A percentile compares a stretch with the other conserved stretches of the same genome.
Evolutionary conservation across 2,888 invertebrate genomes (phyloP).

Genomic region (Apoda limacodes): DNA sequence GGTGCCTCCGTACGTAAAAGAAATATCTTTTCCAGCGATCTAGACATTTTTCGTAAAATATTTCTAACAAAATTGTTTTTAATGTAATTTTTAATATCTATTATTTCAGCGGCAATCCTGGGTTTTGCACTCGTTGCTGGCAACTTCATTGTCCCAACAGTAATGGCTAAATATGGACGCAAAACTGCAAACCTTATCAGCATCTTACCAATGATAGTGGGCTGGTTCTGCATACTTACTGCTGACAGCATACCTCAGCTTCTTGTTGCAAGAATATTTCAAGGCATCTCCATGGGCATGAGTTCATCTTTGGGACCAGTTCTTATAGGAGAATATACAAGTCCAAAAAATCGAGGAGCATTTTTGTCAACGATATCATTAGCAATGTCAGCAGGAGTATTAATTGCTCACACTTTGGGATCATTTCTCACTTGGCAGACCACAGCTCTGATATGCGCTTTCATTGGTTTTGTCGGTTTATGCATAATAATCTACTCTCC

Average conservation of each 20-base stretch:
- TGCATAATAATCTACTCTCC: constrained; percentile 48
- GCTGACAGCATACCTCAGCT: constrained; percentile 38
- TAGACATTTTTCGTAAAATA: no score
- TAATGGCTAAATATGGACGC: constrained; percentile 68
- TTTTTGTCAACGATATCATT: constrained; percentile 71
- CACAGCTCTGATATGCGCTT: constrained; percentile 57
- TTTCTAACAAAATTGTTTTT: no score
- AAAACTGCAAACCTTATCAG: constrained; percentile 55
- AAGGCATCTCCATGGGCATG: constrained; percentile 64
- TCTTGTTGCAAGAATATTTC: constrained; percentile 38
- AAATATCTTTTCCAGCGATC: no score
- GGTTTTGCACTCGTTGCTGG: constrained; percentile 40
- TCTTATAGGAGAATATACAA: constrained; percentile 65
- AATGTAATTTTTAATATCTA: constrained; percentile 7
- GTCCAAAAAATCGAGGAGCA: constrained; percentile 70
- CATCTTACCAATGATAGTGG: constrained; percentile 50
- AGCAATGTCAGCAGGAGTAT: constrained; percentile 68
- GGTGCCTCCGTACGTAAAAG: no score
- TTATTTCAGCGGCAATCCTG: constrained; percentile 39
- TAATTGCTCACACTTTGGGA: constrained; percentile 71
- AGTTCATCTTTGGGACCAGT: constrained; percentile 55
- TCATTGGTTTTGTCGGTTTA: constrained; percentile 53
- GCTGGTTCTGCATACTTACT: constrained; percentile 62
- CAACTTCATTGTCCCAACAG: constrained; percentile 37
- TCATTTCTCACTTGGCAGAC: constrained; percentile 66